Conservation (phyloP, 2,797 vertebrate species). For the Poeciliopsis paucimaculata region DNA sequence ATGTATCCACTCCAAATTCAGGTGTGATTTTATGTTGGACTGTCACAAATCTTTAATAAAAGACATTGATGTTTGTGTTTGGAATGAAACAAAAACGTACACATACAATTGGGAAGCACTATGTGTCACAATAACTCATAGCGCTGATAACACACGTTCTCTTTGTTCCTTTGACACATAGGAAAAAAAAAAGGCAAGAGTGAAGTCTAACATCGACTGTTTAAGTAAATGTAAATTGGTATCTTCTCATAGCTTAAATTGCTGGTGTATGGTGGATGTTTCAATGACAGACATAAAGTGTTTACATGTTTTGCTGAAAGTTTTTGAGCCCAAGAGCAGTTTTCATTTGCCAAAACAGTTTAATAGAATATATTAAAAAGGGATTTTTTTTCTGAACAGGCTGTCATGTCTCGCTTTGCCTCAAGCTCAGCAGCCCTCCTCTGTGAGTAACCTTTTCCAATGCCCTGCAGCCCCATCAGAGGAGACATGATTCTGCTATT, state of each 20-base stretch:
- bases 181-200: neutral
- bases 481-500: constrained; percentile 55
- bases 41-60: neutral
- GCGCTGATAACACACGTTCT: neutral
- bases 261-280: neutral
- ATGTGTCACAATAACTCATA: neutral
- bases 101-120: neutral
- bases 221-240: neutral
- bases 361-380: constrained; percentile 52
- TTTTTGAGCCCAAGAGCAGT: constrained; percentile 34
- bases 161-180: neutral
- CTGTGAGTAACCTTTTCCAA: constrained; percentile 49
- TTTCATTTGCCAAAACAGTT: constrained; percentile 32
- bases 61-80: neutral
- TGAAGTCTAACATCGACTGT: neutral
- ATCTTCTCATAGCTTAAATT: constrained; percentile 2
- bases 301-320: constrained; percentile 23
- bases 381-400: constrained; percentile 43
- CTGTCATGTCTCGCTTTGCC: constrained; percentile 41
- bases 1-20: neutral
- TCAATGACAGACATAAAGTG: constrained; percentile 1
- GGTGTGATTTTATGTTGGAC: neutral
- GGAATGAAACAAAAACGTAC: neutral
- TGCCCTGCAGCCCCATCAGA: constrained; percentile 44
- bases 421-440: constrained; percentile 39